These are phyloP conservation scores for Argentina silus DNA, from an alignment of 2,797 vertebrate genomes.

Conservation along the genomic window DNA sequence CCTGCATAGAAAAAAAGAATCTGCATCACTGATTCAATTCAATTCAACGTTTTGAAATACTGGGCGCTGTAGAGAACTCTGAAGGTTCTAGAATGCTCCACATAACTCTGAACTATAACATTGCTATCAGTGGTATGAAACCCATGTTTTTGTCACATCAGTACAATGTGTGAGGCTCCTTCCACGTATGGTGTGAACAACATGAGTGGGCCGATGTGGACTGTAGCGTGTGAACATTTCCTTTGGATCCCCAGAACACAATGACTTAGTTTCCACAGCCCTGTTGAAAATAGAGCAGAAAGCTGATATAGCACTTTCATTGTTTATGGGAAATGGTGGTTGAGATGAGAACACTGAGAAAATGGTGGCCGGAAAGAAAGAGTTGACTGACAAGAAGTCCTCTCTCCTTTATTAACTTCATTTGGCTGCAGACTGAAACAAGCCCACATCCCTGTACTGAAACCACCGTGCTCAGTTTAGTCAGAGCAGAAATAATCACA, in stretches of 20 bases:
- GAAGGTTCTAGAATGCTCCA: too few species aligned
- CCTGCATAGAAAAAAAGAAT: too few species aligned
- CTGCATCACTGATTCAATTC: too few species aligned
- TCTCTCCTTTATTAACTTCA: constrained; percentile 21
- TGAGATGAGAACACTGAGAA: constrained; percentile 35
- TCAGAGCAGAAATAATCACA: constrained; percentile 57
- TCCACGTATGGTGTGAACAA: too few species aligned
- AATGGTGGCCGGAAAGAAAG: constrained; percentile 35
- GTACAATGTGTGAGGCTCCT: too few species aligned
- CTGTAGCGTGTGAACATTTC: neutral
- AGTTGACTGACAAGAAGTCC: constrained; percentile 32
- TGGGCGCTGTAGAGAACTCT: too few species aligned
- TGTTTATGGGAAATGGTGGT: constrained; percentile 31
- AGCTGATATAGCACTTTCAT: constrained; percentile 43
- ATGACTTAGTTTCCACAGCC: neutral
- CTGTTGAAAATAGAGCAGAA: constrained; percentile 7
- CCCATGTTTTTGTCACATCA: too few species aligned
- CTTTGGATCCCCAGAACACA: neutral
- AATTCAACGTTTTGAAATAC: too few species aligned
- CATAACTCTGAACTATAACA: too few species aligned
- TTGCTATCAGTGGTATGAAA: too few species aligned
- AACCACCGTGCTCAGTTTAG: constrained; percentile 52
- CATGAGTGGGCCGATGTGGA: too few species aligned
- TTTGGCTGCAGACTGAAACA: constrained; percentile 37
- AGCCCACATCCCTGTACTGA: constrained; percentile 61